Percentiles rank a stretch among this genome's conserved stretches.
Evolutionary conservation across 2,888 invertebrate genomes (phyloP).

Genomic region (Drosophila maculinotata): DNA sequence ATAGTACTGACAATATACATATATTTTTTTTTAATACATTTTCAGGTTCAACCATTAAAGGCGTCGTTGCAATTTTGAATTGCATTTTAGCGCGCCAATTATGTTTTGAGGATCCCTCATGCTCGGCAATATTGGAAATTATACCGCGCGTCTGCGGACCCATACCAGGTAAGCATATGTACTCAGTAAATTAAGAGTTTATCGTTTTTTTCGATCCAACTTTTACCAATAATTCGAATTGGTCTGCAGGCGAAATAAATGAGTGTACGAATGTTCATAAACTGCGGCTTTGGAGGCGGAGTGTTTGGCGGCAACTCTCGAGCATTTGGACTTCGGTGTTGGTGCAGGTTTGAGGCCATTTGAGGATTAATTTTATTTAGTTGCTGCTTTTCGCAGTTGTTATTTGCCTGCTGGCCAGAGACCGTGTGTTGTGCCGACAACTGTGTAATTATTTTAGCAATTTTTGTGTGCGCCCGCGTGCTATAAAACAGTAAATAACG

Average conservation of each 20-base stretch:
- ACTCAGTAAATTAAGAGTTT: conserved; percentile 23
- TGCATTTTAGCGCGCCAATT: conserved; percentile 94
- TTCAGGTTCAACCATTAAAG: conserved; percentile 92
- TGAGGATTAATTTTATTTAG: conserved; percentile 69
- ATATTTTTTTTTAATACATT: conserved; percentile 21
- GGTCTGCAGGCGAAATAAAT: conserved; percentile 15
- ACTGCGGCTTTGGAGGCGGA: conserved; percentile 32
- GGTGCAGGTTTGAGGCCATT: conserved; percentile 53
- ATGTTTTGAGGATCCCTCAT: conserved; percentile 95
- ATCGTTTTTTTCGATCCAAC: conserved; percentile 11
- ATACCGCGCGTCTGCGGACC: conserved; percentile 96
- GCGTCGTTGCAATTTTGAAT: conserved; percentile 92
- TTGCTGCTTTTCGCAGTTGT: conserved; percentile 35
- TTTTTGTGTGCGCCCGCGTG: conserved; percentile 75
- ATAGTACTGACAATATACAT: background rate
- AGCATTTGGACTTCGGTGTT: conserved; percentile 19
- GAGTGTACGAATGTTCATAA: conserved; percentile 8
- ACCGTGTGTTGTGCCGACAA: conserved; percentile 45
- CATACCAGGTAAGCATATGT: conserved; percentile 91
- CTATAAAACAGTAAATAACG: conserved; percentile 79
- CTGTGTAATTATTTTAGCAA: conserved; percentile 77
- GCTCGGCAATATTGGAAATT: conserved; percentile 95
- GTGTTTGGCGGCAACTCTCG: conserved; percentile 42
- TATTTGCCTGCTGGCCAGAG: conserved; percentile 10
- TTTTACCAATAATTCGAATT: conserved; percentile 33